Percentiles rank a stretch among this genome's conserved stretches.
Evolutionary conservation across 2,888 invertebrate genomes (phyloP).

Genomic region (Drosophila lutescens): DNA sequence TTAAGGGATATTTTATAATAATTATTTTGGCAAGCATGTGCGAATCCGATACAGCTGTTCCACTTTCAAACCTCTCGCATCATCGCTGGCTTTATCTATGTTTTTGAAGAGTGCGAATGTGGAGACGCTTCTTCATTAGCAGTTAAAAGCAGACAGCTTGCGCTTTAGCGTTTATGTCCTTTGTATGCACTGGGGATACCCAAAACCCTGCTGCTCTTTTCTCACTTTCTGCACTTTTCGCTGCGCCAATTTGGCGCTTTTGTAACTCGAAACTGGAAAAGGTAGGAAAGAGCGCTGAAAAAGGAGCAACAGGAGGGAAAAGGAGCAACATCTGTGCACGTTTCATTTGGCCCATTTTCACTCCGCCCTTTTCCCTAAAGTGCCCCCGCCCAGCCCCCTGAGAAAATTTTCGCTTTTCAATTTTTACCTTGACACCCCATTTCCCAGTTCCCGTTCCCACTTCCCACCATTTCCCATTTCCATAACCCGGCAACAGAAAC

Average conservation of each 20-base stretch:
- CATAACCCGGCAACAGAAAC: slow-evolving; percentile 50
- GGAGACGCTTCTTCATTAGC: slow-evolving; percentile 61
- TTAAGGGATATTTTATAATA: background rate
- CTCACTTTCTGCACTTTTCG: slow-evolving; percentile 32
- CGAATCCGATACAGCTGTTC: slow-evolving; percentile 15
- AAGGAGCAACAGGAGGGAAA: slow-evolving; percentile 18
- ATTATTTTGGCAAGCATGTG: background rate
- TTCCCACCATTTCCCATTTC: slow-evolving; percentile 30
- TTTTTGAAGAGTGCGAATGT: slow-evolving; percentile 1
- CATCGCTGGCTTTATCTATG: background rate
- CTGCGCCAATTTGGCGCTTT: slow-evolving; percentile 58
- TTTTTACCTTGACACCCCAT: slow-evolving; percentile 65
- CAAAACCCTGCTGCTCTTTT: background rate
- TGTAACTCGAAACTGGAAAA: slow-evolving; percentile 52
- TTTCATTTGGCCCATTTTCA: slow-evolving; percentile 70
- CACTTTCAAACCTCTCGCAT: too few relatives aligned
- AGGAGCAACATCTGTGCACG: slow-evolving; percentile 48
- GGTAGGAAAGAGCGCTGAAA: slow-evolving; percentile 8
- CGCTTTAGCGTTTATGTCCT: slow-evolving; percentile 34
- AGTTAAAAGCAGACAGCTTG: slow-evolving; percentile 39
- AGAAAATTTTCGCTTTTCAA: slow-evolving; percentile 68
- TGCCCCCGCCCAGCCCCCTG: background rate
- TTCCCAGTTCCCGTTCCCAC: slow-evolving; percentile 21
- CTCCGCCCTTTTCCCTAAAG: background rate
- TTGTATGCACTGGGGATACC: slow-evolving; percentile 25